Evolutionary conservation across 2,113 vertebrate species (phyloP), one percentile per base, ranked within the genome.

Genomic region (Taurulus bubalis): DNA sequence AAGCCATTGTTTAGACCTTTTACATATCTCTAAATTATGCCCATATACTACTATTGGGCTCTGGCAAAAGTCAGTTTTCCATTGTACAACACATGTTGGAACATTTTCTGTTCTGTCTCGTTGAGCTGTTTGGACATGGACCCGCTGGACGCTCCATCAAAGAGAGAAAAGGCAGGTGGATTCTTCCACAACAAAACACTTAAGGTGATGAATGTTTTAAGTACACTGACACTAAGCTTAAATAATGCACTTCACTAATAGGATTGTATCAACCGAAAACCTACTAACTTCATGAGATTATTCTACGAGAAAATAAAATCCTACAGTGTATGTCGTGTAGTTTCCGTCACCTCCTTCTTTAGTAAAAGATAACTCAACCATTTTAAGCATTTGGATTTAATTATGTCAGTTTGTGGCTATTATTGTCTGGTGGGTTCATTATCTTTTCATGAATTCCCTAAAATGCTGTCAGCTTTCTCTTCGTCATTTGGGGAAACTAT

Each of bases 201-300:
- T 85, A 47, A 88, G 83, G 87, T 87, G 86, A 93, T 90, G 85
- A 91, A 76, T 49, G 74, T n/a, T 68, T 59, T 73, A 36, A 83
- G 66, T 30, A 58, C 45, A 77, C 38, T 15, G 79, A 89, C 45
- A 79, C 38, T 20, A 79, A 90, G 84, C 90, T 85, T 60, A 47
- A 83, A 84, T 77, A 90, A 85, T 79, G 26, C 81, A 77, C 85
- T 85, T 71, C 28, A 59, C 75, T 91, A 91, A 91, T 87, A 85
- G 85, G 90, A 93, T 90, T 90, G 86, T 58, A 71, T 75, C 58
- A 85, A 80, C 75, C 6, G 2, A 82, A 89, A 87, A 65, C 55
- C 85, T n/a, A 30, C 75, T 79, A 85, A 83, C 77, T 71, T 87
- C 84, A 87, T 85, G 86, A 86, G 91, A 89, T 90, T 86, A 88